Evolutionary conservation across 2,113 vertebrate species (phyloP).

Genomic region (Tachuris rubrigastra): DNA sequence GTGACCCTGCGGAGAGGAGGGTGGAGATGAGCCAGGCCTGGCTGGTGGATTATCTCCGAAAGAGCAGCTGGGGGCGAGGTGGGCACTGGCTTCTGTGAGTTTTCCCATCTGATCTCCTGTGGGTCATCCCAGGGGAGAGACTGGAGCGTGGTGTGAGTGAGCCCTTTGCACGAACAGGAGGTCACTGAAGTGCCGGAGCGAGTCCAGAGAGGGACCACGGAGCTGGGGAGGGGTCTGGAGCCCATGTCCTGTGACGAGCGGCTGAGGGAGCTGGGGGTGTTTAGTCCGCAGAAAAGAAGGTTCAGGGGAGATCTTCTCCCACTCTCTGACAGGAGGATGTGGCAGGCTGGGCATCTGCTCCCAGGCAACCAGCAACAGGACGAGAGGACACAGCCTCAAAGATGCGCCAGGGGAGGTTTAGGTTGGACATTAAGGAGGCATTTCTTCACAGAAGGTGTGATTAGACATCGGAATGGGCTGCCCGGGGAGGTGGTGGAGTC

Average conservation of each 20-base stretch:
- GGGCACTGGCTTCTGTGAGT: rapidly evolving
- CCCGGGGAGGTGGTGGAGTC: not conserved
- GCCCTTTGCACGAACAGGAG: too few relatives aligned
- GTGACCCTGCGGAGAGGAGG: not conserved
- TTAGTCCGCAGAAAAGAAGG: not conserved
- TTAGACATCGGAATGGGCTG: not conserved
- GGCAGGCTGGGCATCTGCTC: not conserved
- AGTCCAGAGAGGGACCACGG: not conserved
- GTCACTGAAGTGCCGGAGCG: not conserved
- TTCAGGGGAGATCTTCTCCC: rapidly evolving
- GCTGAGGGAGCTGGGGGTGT: not conserved
- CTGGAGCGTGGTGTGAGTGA: rapidly evolving
- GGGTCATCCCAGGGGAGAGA: too few relatives aligned
- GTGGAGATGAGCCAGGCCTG: not conserved
- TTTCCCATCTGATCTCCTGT: not conserved
- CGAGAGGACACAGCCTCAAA: too few relatives aligned
- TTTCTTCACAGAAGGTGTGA: not conserved
- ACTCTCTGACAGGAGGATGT: not conserved
- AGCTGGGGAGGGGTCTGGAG: not conserved
- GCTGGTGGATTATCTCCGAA: not conserved
- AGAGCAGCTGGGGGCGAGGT: not conserved
- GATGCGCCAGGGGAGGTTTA: not conserved
- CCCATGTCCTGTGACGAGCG: not conserved
- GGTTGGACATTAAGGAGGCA: too few relatives aligned
- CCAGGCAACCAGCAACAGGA: not conserved